Percentiles rank a stretch among this genome's conserved stretches.
Evolutionary conservation across 2,113 vertebrate genomes (phyloP).

Genomic region (Mirza zaza): DNA sequence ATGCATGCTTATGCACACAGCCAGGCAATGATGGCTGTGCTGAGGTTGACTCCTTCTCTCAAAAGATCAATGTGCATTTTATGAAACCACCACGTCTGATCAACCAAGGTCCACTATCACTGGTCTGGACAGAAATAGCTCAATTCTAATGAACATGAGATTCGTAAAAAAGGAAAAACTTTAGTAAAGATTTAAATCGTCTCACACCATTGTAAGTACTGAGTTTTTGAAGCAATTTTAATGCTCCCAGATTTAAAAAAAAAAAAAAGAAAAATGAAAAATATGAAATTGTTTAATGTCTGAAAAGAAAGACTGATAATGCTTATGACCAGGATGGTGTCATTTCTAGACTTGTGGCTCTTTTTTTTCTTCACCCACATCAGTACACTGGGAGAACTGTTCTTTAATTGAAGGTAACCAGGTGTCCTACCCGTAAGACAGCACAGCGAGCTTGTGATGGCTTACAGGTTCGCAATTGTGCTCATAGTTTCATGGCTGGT

Average conservation of each 20-base stretch:
- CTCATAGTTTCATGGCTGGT: too few relatives aligned
- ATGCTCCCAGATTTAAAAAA: background rate
- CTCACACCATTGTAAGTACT: background rate
- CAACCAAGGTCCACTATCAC: background rate
- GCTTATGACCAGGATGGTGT: background rate
- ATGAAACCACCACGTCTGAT: background rate
- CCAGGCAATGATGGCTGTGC: accelerated
- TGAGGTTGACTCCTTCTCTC: background rate
- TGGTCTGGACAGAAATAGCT: background rate
- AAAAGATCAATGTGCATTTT: background rate
- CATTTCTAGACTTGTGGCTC: background rate
- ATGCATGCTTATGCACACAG: too few relatives aligned
- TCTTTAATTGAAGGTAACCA: background rate
- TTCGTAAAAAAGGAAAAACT: background rate
- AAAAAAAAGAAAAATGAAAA: background rate
- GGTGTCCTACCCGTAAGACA: too few relatives aligned
- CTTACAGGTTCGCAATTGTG: too few relatives aligned
- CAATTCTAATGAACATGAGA: background rate
- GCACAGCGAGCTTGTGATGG: background rate
- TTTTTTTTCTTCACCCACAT: background rate
- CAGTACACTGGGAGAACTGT: background rate
- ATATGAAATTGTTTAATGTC: background rate
- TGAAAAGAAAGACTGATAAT: background rate
- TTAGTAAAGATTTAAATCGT: background rate
- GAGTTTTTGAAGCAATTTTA: background rate